phyloP scores from a whole-genome alignment of 1,140 invertebrate genomes.

The Steinernema khuongi region DNA sequence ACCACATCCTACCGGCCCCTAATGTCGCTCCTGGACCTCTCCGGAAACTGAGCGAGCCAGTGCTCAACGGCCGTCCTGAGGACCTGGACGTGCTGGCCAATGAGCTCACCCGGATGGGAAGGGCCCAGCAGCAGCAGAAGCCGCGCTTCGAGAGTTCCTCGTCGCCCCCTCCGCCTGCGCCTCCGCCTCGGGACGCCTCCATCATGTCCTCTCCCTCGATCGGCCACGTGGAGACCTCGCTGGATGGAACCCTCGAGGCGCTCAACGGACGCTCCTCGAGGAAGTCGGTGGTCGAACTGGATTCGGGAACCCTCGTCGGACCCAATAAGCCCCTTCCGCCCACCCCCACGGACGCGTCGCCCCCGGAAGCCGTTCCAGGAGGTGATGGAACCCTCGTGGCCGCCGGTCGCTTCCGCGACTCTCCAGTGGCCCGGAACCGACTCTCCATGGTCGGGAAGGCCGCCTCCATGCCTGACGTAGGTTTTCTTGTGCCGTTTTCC shows the following conservation, averaged over 20 bases:
- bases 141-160: background rate
- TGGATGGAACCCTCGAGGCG: constrained; percentile 18
- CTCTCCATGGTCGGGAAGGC: constrained; percentile 46
- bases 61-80: constrained; percentile 28
- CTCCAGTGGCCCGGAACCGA: constrained; percentile 29
- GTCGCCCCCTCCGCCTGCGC: constrained; percentile 74
- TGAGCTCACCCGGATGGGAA: constrained; percentile 52
- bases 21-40: constrained; percentile 35
- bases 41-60: constrained; percentile 52
- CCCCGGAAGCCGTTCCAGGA: constrained; percentile 61
- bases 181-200: constrained; percentile 64
- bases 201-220: constrained; percentile 38
- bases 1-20: background rate
- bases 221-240: constrained; percentile 24
- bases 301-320: constrained; percentile 45
- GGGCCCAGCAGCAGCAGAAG: constrained; percentile 1
- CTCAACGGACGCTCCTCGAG: constrained; percentile 61
- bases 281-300: constrained; percentile 24
- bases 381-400: constrained; percentile 25
- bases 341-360: constrained; percentile 69
- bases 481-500: constrained; percentile 11
- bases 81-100: constrained; percentile 53
- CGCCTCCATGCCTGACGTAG: constrained; percentile 47
- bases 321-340: constrained; percentile 85
- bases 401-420: constrained; percentile 26